Evolutionary conservation across 1,140 invertebrate species (phyloP).

Genomic region (Bombus cullumanus): DNA sequence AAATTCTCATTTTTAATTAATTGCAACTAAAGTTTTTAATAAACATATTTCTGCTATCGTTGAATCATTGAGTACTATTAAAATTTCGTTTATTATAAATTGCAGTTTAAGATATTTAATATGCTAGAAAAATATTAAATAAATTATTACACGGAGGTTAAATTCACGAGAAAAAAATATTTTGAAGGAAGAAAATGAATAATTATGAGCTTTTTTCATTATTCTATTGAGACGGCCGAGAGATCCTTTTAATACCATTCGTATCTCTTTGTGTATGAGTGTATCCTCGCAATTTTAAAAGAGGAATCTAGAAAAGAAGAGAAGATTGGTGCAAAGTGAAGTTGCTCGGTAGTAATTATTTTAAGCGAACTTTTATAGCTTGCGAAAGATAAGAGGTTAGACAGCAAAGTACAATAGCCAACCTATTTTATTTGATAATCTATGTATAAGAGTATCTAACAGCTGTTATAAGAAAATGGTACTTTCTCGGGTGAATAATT

Average conservation of each 20-base stretch:
- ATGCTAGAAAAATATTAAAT: too few species aligned
- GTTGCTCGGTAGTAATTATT: not conserved
- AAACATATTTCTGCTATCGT: too few species aligned
- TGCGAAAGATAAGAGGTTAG: not conserved
- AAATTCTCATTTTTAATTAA: too few species aligned
- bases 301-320: too few species aligned
- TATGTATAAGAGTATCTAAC: constrained; percentile 35
- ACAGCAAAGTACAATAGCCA: constrained; percentile 14
- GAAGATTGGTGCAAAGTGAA: constrained; percentile 6
- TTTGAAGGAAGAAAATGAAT: too few species aligned
- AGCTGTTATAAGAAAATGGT: constrained; percentile 31
- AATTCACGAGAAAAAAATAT: too few species aligned
- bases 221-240: not conserved
- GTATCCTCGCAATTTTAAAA: not conserved
- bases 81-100: too few species aligned
- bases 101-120: too few species aligned
- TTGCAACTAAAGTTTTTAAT: too few species aligned
- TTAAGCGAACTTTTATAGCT: not conserved
- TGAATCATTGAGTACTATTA: too few species aligned
- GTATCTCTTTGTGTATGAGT: not conserved
- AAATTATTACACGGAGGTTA: too few species aligned
- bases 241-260: not conserved
- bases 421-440: constrained; percentile 55
- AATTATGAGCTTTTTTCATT: too few species aligned
- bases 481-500: constrained; percentile 4